Base-by-base conservation (phyloP, 2,113 vertebrate species). In the Phasianus colchicus region DNA sequence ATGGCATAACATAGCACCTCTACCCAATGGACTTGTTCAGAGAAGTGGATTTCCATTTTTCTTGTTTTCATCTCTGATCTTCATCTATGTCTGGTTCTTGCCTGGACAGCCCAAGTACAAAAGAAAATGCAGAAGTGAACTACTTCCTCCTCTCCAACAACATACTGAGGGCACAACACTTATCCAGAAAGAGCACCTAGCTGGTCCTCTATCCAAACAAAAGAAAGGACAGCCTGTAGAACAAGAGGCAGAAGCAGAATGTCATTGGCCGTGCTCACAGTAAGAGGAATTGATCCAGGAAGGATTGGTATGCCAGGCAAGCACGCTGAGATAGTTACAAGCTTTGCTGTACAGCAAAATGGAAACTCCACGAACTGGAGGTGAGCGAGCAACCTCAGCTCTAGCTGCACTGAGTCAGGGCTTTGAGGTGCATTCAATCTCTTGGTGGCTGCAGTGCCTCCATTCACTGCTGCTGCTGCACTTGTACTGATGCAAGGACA, bases 81-180 rank as follows among this genome's bases (percentile, higher is more conserved):
- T 29, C 85, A 69, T 34, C 63, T 96, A 77, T 0, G 5, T 57
- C 86, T 92, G 74, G 88, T 3, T 29, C 92, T 73, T 89, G 94
- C 90, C 86, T 65, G 83, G 76, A 95, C 92, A 83, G 90, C 74
- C 94, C 38, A 73, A 94, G 69, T 69, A 96, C 43, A 71, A 95
- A 96, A 96, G 65, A 84, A 97, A 97, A 97, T 81, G 94, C 83
- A 96, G 93, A 98, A 97, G 93, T 92, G 75, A 84, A 29, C 64
- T 66, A 97, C 92, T 97, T 97, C 96, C 95, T 94, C 80, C 73
- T 88, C 12, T 78, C 30, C 74, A 91, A 74, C 73, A 90, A 67
- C 45, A 73, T 27, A 18, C 48, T 89, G 20, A 77, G 81, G 60
- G 74, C 63, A 92, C 61, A 65, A 11, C 80, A 61, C 74, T 77